These are phyloP conservation scores for Ctenopoma kingsleyae DNA, from an alignment of 2,797 vertebrate species.

Conservation along the genomic window DNA sequence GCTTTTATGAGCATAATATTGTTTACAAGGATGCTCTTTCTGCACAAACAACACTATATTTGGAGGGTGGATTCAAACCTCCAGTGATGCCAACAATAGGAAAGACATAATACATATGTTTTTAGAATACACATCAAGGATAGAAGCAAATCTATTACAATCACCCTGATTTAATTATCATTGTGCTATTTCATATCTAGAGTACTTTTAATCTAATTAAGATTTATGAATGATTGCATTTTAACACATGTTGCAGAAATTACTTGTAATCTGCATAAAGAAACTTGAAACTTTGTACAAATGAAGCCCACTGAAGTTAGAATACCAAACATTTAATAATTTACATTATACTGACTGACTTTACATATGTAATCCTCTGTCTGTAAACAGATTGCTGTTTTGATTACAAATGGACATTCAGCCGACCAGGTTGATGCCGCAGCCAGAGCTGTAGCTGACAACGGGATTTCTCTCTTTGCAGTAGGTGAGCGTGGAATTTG, in stretches of 20 bases:
- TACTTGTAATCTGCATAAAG: not conserved
- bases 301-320: not conserved
- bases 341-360: not conserved
- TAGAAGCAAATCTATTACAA: conserved; percentile 18
- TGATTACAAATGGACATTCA: conserved; percentile 88
- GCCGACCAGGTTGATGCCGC: conserved; percentile 81
- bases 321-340: not conserved
- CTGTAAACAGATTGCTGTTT: conserved; percentile 82
- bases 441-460: conserved; percentile 80
- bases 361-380: not conserved
- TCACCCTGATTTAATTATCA: not conserved
- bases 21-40: conserved; percentile 27
- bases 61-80: conserved; percentile 20
- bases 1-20: conserved; percentile 22
- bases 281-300: not conserved
- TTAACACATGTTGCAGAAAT: not conserved
- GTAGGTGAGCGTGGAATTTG: conserved; percentile 84
- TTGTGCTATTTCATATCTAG: not conserved
- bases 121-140: not conserved
- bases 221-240: not conserved
- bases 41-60: conserved; percentile 15
- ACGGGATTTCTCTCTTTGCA: conserved; percentile 89
- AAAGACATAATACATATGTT: conserved; percentile 16
- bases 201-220: not conserved
- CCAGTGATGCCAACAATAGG: conserved; percentile 1